Evolutionary conservation across 2,797 vertebrate genomes (phyloP), one percentile per base, ranked within the genome.

Genomic region (Iguana delicatissima): DNA sequence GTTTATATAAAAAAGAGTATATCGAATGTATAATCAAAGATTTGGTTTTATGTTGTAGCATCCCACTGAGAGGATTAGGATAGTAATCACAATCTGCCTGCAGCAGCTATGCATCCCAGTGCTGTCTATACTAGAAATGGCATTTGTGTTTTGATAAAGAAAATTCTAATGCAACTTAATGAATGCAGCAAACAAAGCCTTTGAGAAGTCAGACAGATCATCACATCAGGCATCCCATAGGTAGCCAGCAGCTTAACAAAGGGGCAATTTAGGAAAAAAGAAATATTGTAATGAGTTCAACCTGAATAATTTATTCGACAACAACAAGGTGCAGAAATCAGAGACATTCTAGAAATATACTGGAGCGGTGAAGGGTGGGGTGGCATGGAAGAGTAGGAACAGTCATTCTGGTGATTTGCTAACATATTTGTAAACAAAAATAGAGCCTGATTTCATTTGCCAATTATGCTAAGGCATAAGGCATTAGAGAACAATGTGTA

Each of bases 51-150:
- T 93, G 91, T 88, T 94, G 89, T 88, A 94, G 91, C 90, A 92
- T 89, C 96, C 95, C 93, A 96, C 91, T 96, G 94, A 94, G 89
- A 88, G 91, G 92, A 96, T 96, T 96, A 95, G 93, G 92, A 52
- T 38, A 76, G 91, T 94, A 96, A 96, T 95, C 90, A 57, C 86
- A 95, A 90, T 95, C 95, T 95, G 95, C 83, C 93, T 93, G 90
- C n/a, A 93, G 85, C 87, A 89, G 38, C 88, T 90, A 89, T 91
- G 80, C 85, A 91, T 1, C 74, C 83, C 55, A 76, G n/a, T 87
- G 14, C 57, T 72, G 88, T 26, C 4, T 6, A 13, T 69, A 55
- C 38, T 20, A 72, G 64, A 92, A 94, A 92, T 79, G 0, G 80
- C 82, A 89, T 76, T 82, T 84, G 38, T 69, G 83, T 14, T 92